Evolutionary conservation across 2,888 invertebrate genomes (phyloP).

Genomic region (Electrophaes corylata): DNA sequence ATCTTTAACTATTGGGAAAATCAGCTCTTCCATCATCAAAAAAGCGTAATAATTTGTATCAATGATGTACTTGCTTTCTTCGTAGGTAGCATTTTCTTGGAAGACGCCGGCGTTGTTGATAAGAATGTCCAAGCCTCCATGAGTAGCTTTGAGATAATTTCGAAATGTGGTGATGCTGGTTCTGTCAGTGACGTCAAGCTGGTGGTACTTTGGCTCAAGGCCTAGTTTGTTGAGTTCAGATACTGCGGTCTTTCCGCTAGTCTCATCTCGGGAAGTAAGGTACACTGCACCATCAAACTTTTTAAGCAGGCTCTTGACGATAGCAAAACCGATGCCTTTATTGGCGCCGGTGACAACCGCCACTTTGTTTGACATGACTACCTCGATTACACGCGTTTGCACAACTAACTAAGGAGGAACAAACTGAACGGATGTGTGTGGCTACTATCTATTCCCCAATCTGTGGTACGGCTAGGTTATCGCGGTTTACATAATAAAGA

Average conservation of each 20-base stretch:
- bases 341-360: constrained; percentile 86
- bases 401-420: background rate
- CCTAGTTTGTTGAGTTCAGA: constrained; percentile 51
- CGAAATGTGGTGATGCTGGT: constrained; percentile 83
- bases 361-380: constrained; percentile 33
- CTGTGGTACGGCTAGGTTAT: background rate
- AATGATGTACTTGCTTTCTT: constrained; percentile 85
- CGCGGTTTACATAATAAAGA: background rate
- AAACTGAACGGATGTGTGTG: too few relatives aligned
- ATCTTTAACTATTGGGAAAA: constrained; percentile 87
- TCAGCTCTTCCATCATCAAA: constrained; percentile 83
- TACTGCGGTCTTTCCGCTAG: constrained; percentile 50
- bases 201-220: constrained; percentile 82
- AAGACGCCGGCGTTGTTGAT: constrained; percentile 89
- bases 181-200: constrained; percentile 86
- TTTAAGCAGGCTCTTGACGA: constrained; percentile 84
- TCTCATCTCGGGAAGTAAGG: constrained; percentile 74
- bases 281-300: constrained; percentile 84
- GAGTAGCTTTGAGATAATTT: constrained; percentile 80
- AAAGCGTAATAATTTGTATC: constrained; percentile 88
- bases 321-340: constrained; percentile 87
- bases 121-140: constrained; percentile 89
- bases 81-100: constrained; percentile 42
- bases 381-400: background rate
- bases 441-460: background rate